Conservation (phyloP, 64 coral and sea anemone species). For the Acropora tenuis region DNA sequence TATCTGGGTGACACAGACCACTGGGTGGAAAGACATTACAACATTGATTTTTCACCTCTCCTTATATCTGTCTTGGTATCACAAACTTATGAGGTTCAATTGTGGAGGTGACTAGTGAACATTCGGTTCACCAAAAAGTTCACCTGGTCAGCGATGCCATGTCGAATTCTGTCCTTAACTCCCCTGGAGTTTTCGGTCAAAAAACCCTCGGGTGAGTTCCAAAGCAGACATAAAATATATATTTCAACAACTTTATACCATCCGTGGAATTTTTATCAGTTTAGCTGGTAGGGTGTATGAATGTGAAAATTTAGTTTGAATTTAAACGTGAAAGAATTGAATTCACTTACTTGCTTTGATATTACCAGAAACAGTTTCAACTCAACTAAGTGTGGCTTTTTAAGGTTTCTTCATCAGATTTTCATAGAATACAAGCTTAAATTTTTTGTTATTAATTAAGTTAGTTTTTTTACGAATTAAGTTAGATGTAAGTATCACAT, state of each 20-base stretch:
- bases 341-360: too few relatives aligned
- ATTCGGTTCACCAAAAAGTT: constrained; percentile 10
- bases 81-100: constrained; percentile 52
- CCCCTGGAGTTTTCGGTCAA: constrained; percentile 39
- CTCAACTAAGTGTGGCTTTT: too few relatives aligned
- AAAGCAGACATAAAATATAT: background rate
- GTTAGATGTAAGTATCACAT: too few relatives aligned
- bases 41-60: constrained; percentile 13
- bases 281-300: background rate
- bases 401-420: too few relatives aligned
- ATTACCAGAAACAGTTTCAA: too few relatives aligned
- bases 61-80: background rate
- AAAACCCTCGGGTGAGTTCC: constrained; percentile 21
- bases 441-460: too few relatives aligned
- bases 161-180: constrained; percentile 32
- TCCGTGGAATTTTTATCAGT: background rate
- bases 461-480: too few relatives aligned
- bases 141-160: constrained; percentile 18
- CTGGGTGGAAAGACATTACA: constrained; percentile 53
- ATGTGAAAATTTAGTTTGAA: background rate
- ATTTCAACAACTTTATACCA: background rate
- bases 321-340: too few relatives aligned
- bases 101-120: constrained; percentile 3
- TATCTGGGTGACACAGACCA: constrained; percentile 43
- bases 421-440: too few relatives aligned